phyloP scores from a whole-genome alignment of 1,140 invertebrate species.

The Ips typographus region DNA sequence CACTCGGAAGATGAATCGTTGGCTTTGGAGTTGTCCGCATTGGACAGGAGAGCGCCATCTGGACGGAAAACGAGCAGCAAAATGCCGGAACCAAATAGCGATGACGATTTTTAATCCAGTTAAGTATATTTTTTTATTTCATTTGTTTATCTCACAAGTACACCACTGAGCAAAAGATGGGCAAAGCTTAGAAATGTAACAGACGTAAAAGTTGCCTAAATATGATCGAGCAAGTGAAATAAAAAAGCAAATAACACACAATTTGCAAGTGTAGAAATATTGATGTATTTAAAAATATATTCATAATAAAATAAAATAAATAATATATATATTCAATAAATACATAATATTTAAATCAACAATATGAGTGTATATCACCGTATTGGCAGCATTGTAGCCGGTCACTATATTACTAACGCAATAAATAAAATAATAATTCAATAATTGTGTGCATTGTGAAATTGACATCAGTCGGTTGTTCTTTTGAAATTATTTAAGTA shows the following conservation, averaged over 20 bases:
- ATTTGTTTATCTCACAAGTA: not conserved
- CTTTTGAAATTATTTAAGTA: too few species aligned
- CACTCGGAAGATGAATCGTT: conserved; percentile 51
- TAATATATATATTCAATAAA: conserved; percentile 26
- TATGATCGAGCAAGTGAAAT: too few species aligned
- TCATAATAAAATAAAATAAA: conserved; percentile 27
- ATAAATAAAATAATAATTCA: too few species aligned
- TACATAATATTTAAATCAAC: conserved; percentile 28
- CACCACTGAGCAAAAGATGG: too few species aligned
- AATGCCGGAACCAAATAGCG: conserved; percentile 43
- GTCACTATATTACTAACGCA: not conserved
- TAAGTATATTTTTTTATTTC: not conserved
- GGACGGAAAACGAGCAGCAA: conserved; percentile 38
- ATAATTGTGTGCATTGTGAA: too few species aligned
- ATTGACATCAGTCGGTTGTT: too few species aligned
- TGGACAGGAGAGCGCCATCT: conserved; percentile 43
- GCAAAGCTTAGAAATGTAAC: too few species aligned
- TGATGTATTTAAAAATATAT: not conserved
- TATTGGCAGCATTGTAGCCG: conserved; percentile 38
- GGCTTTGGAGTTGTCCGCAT: conserved; percentile 44
- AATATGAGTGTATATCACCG: not conserved
- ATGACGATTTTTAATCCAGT: conserved; percentile 49
- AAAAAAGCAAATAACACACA: too few species aligned
- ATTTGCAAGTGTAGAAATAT: not conserved
- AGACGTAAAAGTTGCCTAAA: too few species aligned